Conservation (phyloP, 2,113 vertebrate genomes). For the Elaphurus davidianus region DNA sequence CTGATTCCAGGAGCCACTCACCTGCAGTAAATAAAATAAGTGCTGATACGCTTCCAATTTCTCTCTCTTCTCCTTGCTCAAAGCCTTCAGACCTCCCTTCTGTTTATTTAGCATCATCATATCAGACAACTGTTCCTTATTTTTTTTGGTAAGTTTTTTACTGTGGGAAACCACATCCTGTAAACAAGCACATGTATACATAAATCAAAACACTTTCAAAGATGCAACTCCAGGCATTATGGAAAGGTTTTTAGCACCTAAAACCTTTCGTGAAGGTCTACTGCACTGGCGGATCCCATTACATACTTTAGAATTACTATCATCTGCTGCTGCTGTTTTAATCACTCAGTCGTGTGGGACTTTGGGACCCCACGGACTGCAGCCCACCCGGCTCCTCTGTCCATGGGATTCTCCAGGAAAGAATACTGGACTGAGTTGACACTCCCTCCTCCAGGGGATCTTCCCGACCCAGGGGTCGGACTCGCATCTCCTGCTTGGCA, state of each 20-base stretch:
- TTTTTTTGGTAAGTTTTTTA: slow-evolving; percentile 98
- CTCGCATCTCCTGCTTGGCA: background rate
- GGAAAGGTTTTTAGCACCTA: background rate
- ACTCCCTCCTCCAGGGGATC: background rate
- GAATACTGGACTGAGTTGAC: background rate
- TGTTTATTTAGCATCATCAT: slow-evolving; percentile 99
- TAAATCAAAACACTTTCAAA: background rate
- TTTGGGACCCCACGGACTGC: background rate
- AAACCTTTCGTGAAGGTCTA: background rate
- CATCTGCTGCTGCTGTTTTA: background rate
- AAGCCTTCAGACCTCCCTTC: slow-evolving; percentile 94
- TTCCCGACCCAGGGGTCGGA: background rate
- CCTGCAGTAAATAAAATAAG: slow-evolving; percentile 96
- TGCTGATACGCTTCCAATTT: slow-evolving; percentile 97
- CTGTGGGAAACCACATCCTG: slow-evolving; percentile 99
- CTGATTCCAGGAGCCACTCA: slow-evolving; percentile 48
- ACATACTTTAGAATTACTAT: background rate
- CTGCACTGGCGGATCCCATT: background rate
- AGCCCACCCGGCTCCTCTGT: background rate
- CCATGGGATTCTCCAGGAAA: background rate
- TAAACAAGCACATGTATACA: slow-evolving; percentile 11
- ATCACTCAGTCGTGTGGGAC: background rate
- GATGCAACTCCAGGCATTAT: background rate
- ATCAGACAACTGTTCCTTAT: slow-evolving; percentile 94
- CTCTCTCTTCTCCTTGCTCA: slow-evolving; percentile 97